Evolutionary conservation across 30 jellyfish, hydroid and myxozoan species (phyloP).

Genomic region (Aurelia aurita complex sp. Pacific): DNA sequence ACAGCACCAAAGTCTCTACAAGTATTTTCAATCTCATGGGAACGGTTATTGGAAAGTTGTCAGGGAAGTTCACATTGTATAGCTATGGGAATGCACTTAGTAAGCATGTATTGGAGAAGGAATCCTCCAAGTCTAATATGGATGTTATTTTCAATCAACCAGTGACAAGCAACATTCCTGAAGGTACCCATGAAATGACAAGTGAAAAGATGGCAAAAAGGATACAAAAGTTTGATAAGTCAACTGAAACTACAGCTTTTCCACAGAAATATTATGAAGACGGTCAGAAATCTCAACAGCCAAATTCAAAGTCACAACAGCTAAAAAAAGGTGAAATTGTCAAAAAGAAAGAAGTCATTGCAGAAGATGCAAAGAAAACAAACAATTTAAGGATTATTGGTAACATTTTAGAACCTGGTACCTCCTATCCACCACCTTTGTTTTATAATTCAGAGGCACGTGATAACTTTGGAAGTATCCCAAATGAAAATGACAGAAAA

Average conservation of each 20-base stretch:
- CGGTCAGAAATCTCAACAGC: too few species aligned
- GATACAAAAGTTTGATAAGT: background rate
- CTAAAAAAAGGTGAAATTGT: background rate
- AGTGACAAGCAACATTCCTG: background rate
- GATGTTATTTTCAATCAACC: background rate
- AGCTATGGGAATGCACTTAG: constrained; percentile 51
- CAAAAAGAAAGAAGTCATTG: background rate
- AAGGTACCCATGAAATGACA: background rate
- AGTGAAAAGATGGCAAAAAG: background rate
- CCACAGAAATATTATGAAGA: background rate
- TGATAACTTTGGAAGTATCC: background rate
- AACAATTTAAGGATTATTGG: background rate
- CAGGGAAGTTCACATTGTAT: constrained; percentile 20
- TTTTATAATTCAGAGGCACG: constrained; percentile 19
- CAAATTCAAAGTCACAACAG: too few species aligned
- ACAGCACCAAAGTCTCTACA: background rate
- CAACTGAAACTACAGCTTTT: constrained; percentile 5
- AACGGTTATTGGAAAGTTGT: constrained; percentile 27
- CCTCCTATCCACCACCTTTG: constrained; percentile 57
- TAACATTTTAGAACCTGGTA: constrained; percentile 1
- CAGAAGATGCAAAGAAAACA: too few species aligned
- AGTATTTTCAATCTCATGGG: constrained; percentile 58
- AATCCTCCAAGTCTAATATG: background rate
- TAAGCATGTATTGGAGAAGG: constrained; percentile 9
- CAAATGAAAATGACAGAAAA: background rate